Conservation (phyloP, 2,888 invertebrate species). For the Nomada lathburiana region DNA sequence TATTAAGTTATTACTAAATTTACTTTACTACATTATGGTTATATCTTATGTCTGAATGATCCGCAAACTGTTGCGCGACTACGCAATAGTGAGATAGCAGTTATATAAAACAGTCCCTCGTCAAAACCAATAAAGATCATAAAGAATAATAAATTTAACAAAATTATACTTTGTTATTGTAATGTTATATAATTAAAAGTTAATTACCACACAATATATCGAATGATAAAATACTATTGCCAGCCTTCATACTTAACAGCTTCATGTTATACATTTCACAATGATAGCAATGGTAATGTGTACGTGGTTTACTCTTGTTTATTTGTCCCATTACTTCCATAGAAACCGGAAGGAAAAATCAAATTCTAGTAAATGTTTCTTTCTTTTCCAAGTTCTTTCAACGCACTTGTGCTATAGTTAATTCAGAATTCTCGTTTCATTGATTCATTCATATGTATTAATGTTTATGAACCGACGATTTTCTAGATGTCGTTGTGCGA, state of each 20-base stretch:
- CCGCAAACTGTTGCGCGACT: slow-evolving; percentile 58
- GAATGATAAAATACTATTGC: slow-evolving; percentile 81
- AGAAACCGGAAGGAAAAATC: slow-evolving; percentile 52
- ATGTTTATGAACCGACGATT: slow-evolving; percentile 44
- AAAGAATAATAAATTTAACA: slow-evolving; percentile 82
- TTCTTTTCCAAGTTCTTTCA: slow-evolving; percentile 49
- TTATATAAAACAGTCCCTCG: slow-evolving; percentile 84
- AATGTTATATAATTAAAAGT: slow-evolving; percentile 80
- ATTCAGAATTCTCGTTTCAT: slow-evolving; percentile 43
- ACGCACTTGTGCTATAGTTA: slow-evolving; percentile 60
- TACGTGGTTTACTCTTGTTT: slow-evolving; percentile 43
- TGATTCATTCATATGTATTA: slow-evolving; percentile 38
- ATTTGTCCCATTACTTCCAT: slow-evolving; percentile 52
- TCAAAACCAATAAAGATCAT: slow-evolving; percentile 83
- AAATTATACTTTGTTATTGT: slow-evolving; percentile 80
- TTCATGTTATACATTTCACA: slow-evolving; percentile 63
- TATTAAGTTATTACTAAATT: slow-evolving; percentile 79
- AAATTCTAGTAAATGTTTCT: slow-evolving; percentile 52
- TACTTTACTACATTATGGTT: slow-evolving; percentile 80
- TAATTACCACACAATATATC: slow-evolving; percentile 81
- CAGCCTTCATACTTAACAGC: slow-evolving; percentile 70
- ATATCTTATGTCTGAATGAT: slow-evolving; percentile 73
- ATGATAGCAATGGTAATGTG: slow-evolving; percentile 62
- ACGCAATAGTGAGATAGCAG: slow-evolving; percentile 75
- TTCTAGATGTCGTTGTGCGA: slow-evolving; percentile 65